These are phyloP conservation scores for Microcebus ravelobensis DNA, from an alignment of 2,113 vertebrate species.

Conservation along the genomic window DNA sequence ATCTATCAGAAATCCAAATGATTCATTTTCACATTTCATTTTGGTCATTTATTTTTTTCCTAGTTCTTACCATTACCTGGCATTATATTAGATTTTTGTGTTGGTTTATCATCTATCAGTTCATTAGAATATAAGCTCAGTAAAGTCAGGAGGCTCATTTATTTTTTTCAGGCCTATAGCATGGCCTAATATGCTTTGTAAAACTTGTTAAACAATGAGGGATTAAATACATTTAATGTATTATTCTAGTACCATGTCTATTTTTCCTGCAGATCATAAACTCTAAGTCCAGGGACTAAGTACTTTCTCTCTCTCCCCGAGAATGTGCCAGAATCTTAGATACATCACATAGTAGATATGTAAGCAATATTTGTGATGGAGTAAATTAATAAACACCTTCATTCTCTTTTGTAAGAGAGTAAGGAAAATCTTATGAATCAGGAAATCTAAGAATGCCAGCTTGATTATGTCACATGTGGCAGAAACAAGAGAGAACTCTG, in stretches of 20 bases:
- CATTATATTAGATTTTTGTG: background rate
- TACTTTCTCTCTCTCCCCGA: background rate
- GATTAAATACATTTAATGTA: background rate
- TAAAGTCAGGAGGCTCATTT: constrained; percentile 7
- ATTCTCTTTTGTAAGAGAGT: constrained; percentile 12
- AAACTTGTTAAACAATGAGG: background rate
- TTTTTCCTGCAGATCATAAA: background rate
- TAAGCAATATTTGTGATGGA: background rate
- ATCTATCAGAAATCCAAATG: background rate
- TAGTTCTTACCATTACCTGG: background rate
- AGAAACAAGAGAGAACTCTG: constrained; percentile 19
- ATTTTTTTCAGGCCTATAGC: background rate
- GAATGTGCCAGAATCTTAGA: background rate
- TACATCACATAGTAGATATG: background rate
- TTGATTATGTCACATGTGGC: background rate
- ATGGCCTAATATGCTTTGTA: background rate
- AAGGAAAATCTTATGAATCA: constrained; percentile 20
- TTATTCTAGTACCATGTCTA: background rate
- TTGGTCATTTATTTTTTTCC: background rate
- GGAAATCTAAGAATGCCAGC: constrained; percentile 1
- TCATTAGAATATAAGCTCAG: background rate
- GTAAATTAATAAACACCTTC: constrained; percentile 12
- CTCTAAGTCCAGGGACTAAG: background rate
- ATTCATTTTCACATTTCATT: background rate
- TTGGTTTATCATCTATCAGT: background rate